Conservation (phyloP, 1,140 invertebrate genomes). For the Camponotus floridanus region DNA sequence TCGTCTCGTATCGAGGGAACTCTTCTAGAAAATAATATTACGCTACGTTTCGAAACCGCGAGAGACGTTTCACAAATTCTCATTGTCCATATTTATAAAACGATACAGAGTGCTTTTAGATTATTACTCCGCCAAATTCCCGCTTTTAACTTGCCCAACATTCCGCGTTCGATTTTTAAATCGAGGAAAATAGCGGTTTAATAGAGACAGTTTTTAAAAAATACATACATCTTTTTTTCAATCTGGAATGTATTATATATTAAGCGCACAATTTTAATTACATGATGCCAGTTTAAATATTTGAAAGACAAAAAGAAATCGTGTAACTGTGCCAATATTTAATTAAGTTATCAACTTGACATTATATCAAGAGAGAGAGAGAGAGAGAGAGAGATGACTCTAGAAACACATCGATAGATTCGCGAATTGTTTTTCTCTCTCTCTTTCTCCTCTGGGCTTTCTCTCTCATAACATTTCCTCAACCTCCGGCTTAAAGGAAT, state of each 20-base stretch:
- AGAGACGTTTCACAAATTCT: slow-evolving; percentile 45
- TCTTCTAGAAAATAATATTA: slow-evolving; percentile 63
- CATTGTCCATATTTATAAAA: slow-evolving; percentile 13
- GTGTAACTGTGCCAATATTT: background rate
- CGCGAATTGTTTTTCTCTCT: slow-evolving; percentile 26
- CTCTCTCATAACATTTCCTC: slow-evolving; percentile 50
- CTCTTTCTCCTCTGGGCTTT: background rate
- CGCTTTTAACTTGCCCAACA: background rate
- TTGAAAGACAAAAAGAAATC: background rate
- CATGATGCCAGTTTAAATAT: background rate
- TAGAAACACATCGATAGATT: slow-evolving; percentile 9
- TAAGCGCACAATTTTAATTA: no score
- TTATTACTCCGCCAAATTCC: slow-evolving; percentile 11
- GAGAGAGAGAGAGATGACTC: background rate
- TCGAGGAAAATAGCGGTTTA: background rate
- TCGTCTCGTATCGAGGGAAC: slow-evolving; percentile 53
- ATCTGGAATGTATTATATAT: no score
- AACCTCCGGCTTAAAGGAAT: slow-evolving; percentile 67
- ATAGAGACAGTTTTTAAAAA: background rate
- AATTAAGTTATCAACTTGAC: background rate
- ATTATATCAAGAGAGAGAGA: background rate
- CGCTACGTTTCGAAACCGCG: slow-evolving; percentile 39
- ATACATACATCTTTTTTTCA: background rate
- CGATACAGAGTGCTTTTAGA: background rate
- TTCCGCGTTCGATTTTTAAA: background rate